These are phyloP conservation scores for Calliphora vicina DNA, from an alignment of 1,140 invertebrate species.

Conservation along the genomic window DNA sequence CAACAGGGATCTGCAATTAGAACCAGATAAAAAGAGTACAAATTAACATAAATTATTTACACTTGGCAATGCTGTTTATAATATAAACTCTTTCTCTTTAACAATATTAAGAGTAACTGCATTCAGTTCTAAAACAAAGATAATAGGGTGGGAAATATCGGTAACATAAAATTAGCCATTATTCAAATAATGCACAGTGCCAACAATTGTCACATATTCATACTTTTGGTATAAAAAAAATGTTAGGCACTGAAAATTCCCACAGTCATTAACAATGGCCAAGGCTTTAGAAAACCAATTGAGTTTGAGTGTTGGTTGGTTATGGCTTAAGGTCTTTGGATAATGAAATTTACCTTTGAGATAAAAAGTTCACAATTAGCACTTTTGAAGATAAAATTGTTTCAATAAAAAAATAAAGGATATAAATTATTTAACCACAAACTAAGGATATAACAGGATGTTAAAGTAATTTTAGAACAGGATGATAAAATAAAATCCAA, in stretches of 20 bases:
- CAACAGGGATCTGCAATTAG: background rate
- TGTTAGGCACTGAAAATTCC: background rate
- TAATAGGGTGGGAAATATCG: slow-evolving; percentile 3
- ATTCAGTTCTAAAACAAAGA: background rate
- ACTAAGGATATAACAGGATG: too few relatives aligned
- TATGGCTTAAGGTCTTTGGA: too few relatives aligned
- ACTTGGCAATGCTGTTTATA: background rate
- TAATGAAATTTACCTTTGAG: too few relatives aligned
- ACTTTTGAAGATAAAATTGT: too few relatives aligned
- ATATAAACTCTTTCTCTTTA: background rate
- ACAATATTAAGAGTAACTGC: too few relatives aligned
- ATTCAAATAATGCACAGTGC: background rate
- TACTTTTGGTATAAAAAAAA: background rate
- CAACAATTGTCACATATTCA: background rate
- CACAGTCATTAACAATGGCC: background rate
- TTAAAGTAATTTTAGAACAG: too few relatives aligned
- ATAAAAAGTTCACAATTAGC: too few relatives aligned
- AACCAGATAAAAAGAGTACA: background rate
- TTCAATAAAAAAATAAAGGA: too few relatives aligned
- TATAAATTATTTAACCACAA: too few relatives aligned
- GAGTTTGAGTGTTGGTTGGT: background rate
- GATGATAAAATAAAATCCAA: too few relatives aligned
- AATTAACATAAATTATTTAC: background rate
- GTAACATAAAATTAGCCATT: background rate
- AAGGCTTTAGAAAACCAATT: background rate